phyloP scores from a whole-genome alignment of 2,797 vertebrate species.

The Takifugu ocellatus region DNA sequence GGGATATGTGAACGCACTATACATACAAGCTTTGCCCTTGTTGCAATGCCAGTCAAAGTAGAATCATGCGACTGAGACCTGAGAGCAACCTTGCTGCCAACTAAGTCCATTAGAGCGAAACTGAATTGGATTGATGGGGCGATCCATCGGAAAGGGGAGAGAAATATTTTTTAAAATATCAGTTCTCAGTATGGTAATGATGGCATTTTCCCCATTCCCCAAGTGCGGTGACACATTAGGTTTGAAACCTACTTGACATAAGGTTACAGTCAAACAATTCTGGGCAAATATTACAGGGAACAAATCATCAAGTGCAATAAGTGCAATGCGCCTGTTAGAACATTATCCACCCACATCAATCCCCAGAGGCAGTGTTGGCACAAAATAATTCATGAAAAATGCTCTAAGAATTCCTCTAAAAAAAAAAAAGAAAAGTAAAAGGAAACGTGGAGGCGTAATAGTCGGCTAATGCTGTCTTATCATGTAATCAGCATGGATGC shows the following conservation, averaged over 20 bases:
- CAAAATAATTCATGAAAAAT: constrained; percentile 22
- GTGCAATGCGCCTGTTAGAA: constrained; percentile 5
- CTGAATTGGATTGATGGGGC: constrained; percentile 8
- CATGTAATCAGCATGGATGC: constrained; percentile 15
- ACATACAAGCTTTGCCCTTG: constrained; percentile 15
- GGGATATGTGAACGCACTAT: constrained; percentile 23
- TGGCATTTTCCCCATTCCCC: background rate
- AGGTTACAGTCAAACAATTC: constrained; percentile 1
- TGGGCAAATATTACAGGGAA: background rate
- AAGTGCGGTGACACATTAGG: background rate
- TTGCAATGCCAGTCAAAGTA: constrained; percentile 6
- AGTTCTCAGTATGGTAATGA: constrained; percentile 3
- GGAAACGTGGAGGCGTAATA: background rate
- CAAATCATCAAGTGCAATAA: constrained; percentile 17
- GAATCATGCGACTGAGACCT: constrained; percentile 1
- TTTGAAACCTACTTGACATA: constrained; percentile 1
- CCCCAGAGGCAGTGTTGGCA: constrained; percentile 3
- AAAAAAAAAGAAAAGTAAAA: constrained; percentile 13
- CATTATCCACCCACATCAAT: constrained; percentile 12
- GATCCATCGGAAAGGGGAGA: background rate
- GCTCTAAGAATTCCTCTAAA: constrained; percentile 9
- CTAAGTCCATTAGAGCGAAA: constrained; percentile 17
- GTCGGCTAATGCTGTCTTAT: constrained; percentile 9
- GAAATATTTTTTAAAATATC: constrained; percentile 4
- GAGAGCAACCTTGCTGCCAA: constrained; percentile 9